Conservation (phyloP, 2,113 vertebrate genomes). For the Corapipo altera region DNA sequence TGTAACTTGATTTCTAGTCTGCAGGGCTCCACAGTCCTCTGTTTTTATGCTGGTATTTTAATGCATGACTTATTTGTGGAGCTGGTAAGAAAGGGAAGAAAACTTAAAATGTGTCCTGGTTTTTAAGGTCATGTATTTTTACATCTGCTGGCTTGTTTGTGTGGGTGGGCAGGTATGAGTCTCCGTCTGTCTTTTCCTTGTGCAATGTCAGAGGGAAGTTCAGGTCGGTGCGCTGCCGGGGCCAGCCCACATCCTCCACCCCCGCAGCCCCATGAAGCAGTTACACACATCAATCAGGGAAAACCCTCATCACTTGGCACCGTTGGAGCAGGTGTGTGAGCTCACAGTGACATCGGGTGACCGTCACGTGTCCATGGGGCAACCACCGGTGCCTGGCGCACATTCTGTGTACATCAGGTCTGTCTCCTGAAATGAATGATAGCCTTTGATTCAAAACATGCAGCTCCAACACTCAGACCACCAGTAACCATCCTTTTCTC, state of each 20-base stretch:
- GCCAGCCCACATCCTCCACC: constrained; percentile 75
- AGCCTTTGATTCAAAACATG: background rate
- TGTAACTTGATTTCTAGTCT: background rate
- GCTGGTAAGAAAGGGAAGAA: background rate
- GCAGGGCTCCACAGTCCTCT: background rate
- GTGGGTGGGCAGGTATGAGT: constrained; percentile 33
- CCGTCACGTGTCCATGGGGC: background rate
- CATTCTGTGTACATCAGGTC: background rate
- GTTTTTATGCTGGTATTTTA: background rate
- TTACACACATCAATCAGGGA: constrained; percentile 72
- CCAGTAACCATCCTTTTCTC: background rate
- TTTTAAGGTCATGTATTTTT: constrained; percentile 66
- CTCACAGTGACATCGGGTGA: background rate
- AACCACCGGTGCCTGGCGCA: background rate
- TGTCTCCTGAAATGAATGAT: background rate
- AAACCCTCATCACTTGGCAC: constrained; percentile 52
- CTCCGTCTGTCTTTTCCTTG: background rate
- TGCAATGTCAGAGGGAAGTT: constrained; percentile 34
- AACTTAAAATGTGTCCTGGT: constrained; percentile 18
- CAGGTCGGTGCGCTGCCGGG: background rate
- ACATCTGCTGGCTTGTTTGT: background rate
- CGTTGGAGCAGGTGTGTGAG: constrained; percentile 71
- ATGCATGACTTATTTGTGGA: background rate
- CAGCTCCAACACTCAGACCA: background rate
- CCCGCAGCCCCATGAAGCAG: constrained; percentile 24